Base-by-base conservation (phyloP, 2,888 invertebrate species). In the Lepidochrysops patricia region DNA sequence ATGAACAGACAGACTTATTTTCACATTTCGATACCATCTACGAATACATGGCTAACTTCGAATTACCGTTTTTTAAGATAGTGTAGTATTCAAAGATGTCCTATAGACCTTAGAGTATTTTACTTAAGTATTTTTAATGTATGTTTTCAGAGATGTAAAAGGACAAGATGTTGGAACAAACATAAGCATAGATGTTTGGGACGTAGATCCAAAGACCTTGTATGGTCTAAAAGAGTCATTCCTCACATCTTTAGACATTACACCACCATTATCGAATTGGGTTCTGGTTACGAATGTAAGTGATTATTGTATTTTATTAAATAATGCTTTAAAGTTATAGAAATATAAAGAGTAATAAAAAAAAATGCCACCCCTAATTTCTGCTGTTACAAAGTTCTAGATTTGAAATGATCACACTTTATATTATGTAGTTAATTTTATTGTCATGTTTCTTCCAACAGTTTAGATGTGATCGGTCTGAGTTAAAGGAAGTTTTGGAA, bases 401-500 rank as follows among this genome's bases (percentile, higher is more conserved):
- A n/a, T n/a, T n/a, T n/a, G n/a, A n/a, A n/a, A n/a, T n/a, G n/a
- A n/a, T n/a, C n/a, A n/a, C n/a, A n/a, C n/a, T n/a, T n/a, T n/a
- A n/a, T n/a, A n/a, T n/a, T n/a, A n/a, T n/a, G n/a, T n/a, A n/a
- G n/a, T n/a, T n/a, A n/a, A n/a, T n/a, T n/a, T n/a, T n/a, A n/a
- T n/a, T n/a, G n/a, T 6, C 15, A 15, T 49, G 52, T 35, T 57
- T 62, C 52, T 59, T 3, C 56, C 57, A 62, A 63, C 72, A 87
- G 86, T 82, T 85, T 50, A 70, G 79, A 57, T 83, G 84, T 60
- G 82, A 80, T 60, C 84, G 79, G 63, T 60, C 68, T 0, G 82
- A 83, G 49, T 60, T 87, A 6, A 75, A 74, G 13, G 83, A 84
- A 4, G 72, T 80, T 0, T 66, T 85, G 68, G 82, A 80, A 57